Evolutionary conservation across 2,888 invertebrate genomes (phyloP), one percentile per base, ranked within the genome.

Genomic region (Seira sanloemensis): DNA sequence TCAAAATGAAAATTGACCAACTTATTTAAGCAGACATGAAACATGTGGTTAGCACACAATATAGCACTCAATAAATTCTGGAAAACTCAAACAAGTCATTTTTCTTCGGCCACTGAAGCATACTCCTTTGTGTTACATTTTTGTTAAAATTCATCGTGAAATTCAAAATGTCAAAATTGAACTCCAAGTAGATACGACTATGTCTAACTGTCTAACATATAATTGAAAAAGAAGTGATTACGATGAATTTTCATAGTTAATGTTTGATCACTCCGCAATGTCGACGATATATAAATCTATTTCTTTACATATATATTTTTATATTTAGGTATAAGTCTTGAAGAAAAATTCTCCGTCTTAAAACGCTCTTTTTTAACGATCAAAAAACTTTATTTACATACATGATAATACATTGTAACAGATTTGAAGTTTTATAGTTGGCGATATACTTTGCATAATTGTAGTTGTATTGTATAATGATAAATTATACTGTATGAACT

Each of bases 321-420:
- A 58, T 4, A n/a, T 58, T 37, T 37, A 37, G 37, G 12, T 7
- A 7, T 37, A 58, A 58, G 58, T 58, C 58, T 58, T 58, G 58
- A 58, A 58, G 58, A 58, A 58, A 58, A 58, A 5, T 58, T n/a
- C 58, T 2, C 18, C 58, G 37, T n/a, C 12, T 12, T 37, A 12
- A 37, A 37, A 37, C 37, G 37, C 37, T 37, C n/a, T 12, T 58
- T 58, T 58, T 4, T 58, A 58, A 58, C 58, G 58, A 58, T 58
- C 58, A 58, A 12, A 37, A 58, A 58, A 58, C 58, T 58, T 58
- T 58, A 58, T 58, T 58, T 58, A 58, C 58, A 58, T 18, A 58
- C 2, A 18, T 37, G 12, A 37, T 37, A 58, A 58, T 58, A 58
- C 12, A 58, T 58, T 58, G 2, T 58, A 58, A 58, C n/a, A 58